Evolutionary conservation across 2,797 vertebrate species (phyloP).

Genomic region (Serranus cabrilla): DNA sequence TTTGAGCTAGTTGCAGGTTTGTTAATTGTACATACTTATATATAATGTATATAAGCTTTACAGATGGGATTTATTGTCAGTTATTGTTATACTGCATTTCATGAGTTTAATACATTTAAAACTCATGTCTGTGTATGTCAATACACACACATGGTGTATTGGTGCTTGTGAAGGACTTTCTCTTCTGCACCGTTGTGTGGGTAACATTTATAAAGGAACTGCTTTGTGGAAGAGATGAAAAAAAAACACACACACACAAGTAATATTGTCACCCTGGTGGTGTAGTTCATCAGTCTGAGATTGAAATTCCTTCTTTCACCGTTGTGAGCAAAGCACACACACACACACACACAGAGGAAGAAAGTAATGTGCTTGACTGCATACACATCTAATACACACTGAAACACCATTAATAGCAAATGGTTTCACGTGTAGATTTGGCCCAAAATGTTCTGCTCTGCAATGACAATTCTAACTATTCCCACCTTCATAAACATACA

Average conservation of each 20-base stretch:
- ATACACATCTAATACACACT: neutral
- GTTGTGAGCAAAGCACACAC: neutral
- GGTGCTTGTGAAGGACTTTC: neutral
- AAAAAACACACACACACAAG: slow-evolving; percentile 12
- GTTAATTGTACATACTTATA: neutral
- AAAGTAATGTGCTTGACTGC: neutral
- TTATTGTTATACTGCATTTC: neutral
- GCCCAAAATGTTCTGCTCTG: neutral
- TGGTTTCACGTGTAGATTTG: neutral
- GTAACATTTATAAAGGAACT: neutral
- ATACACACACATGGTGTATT: no score
- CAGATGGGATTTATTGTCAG: neutral
- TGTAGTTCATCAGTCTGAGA: slow-evolving; percentile 29
- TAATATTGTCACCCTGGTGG: slow-evolving; percentile 24
- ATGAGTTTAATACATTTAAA: neutral
- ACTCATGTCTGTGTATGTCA: neutral
- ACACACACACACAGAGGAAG: neutral
- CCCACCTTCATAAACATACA: neutral
- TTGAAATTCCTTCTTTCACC: slow-evolving; percentile 1
- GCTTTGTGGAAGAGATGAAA: slow-evolving; percentile 21
- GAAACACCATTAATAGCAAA: neutral
- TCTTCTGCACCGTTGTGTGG: neutral
- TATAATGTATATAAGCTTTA: neutral
- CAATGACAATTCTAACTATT: neutral
- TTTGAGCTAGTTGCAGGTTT: no score